Conservation (phyloP, 2,113 vertebrate species). For the Zosterops hypoxanthus region DNA sequence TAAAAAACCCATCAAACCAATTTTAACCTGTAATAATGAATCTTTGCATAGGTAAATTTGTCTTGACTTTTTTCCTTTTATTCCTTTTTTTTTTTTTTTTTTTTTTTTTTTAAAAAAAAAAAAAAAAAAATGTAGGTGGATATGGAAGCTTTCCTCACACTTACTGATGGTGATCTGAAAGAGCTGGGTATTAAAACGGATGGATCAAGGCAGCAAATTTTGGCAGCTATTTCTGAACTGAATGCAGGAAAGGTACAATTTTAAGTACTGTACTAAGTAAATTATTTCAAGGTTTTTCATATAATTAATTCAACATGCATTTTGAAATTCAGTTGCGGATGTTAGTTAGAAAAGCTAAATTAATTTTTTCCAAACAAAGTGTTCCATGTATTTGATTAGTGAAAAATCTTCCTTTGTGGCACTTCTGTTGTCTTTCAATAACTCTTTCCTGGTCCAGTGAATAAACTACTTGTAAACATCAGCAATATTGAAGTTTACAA, state of each 20-base stretch:
- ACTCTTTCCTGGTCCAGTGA: background rate
- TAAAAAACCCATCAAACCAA: background rate
- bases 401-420: background rate
- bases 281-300: background rate
- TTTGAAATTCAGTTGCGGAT: background rate
- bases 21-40: background rate
- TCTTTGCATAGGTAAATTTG: background rate
- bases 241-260: conserved; percentile 93
- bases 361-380: background rate
- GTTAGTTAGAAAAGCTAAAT: background rate
- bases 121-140: conserved; percentile 85
- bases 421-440: background rate
- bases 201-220: conserved; percentile 92
- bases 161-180: conserved; percentile 95
- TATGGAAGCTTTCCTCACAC: conserved; percentile 97
- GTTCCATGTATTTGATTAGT: background rate
- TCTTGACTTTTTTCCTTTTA: background rate
- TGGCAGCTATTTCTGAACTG: conserved; percentile 95
- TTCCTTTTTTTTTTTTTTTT: background rate
- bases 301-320: background rate
- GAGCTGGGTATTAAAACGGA: conserved; percentile 97
- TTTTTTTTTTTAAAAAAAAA: too few species aligned
- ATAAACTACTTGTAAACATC: background rate
- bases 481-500: background rate
- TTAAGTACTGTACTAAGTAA: background rate